phyloP scores from a whole-genome alignment of 2,113 vertebrate species.

The Eudyptes chrysolophus region DNA sequence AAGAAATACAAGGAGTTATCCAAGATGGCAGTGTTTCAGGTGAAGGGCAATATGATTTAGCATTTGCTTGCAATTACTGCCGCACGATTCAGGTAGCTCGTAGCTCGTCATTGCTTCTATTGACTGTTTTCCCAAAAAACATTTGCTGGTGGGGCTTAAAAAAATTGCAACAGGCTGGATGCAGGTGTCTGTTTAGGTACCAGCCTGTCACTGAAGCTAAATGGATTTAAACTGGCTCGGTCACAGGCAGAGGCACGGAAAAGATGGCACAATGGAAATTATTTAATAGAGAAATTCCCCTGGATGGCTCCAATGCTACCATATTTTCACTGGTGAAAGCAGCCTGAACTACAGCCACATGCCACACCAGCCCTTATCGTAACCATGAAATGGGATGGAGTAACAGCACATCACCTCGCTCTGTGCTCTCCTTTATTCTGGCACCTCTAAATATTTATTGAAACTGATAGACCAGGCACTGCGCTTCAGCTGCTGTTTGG shows the following conservation, averaged over 20 bases:
- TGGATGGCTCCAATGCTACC: neutral
- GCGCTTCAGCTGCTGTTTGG: neutral
- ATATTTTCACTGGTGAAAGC: neutral
- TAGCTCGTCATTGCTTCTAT: neutral
- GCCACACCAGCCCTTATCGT: neutral
- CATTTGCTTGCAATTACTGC: neutral
- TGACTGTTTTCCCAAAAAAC: neutral
- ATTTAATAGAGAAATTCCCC: neutral
- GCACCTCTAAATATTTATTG: slow-evolving; percentile 16
- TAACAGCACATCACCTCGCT: neutral
- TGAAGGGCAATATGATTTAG: neutral
- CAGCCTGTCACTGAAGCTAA: neutral
- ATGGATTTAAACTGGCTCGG: neutral
- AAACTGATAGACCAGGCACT: neutral
- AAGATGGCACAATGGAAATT: neutral
- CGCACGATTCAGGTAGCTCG: fast-evolving
- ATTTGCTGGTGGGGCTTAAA: neutral
- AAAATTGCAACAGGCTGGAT: neutral
- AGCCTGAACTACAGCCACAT: neutral
- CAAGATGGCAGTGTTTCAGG: neutral
- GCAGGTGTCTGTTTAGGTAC: neutral
- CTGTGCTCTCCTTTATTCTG: neutral
- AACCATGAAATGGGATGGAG: slow-evolving; percentile 1
- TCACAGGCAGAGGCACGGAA: neutral
- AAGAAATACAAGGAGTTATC: neutral